Percentiles rank a stretch among this genome's conserved stretches.
Evolutionary conservation across 1,140 invertebrate species (phyloP).

Genomic region (Leptinotarsa lineolata): DNA sequence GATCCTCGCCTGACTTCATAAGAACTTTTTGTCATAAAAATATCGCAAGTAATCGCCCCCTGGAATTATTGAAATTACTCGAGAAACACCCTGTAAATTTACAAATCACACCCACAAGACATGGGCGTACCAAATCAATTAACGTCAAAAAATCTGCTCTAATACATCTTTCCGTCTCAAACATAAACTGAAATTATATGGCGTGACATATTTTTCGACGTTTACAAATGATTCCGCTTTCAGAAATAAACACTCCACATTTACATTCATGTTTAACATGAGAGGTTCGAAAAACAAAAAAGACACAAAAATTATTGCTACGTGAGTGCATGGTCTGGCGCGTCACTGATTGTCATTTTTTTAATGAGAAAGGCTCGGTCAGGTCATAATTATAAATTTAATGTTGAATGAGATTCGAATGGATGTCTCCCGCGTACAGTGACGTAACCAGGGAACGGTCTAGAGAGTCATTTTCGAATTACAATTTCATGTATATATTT

Average conservation of each 20-base stretch:
- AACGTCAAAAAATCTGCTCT: background rate
- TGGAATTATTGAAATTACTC: too few species aligned
- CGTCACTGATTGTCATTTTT: conserved; percentile 18
- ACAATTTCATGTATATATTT: too few species aligned
- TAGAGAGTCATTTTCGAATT: background rate
- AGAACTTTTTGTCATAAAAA: too few species aligned
- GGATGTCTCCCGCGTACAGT: conserved; percentile 4
- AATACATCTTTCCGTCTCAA: background rate
- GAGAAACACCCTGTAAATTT: too few species aligned
- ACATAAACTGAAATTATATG: conserved; percentile 7
- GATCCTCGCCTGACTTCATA: too few species aligned
- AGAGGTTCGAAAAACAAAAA: background rate
- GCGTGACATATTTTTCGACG: conserved; percentile 18
- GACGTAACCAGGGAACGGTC: background rate
- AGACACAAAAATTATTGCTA: conserved; percentile 14
- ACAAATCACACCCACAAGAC: too few species aligned
- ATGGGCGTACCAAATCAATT: conserved; percentile 18
- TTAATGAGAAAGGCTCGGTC: conserved; percentile 17
- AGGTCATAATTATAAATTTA: conserved; percentile 18
- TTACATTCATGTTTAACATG: conserved; percentile 19
- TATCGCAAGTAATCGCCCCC: too few species aligned
- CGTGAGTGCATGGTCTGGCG: background rate
- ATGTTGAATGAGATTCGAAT: background rate
- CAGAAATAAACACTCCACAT: conserved; percentile 23
- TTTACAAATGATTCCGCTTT: conserved; percentile 19